Conservation (phyloP, 2,888 invertebrate species). For the Ochropleura plecta region DNA sequence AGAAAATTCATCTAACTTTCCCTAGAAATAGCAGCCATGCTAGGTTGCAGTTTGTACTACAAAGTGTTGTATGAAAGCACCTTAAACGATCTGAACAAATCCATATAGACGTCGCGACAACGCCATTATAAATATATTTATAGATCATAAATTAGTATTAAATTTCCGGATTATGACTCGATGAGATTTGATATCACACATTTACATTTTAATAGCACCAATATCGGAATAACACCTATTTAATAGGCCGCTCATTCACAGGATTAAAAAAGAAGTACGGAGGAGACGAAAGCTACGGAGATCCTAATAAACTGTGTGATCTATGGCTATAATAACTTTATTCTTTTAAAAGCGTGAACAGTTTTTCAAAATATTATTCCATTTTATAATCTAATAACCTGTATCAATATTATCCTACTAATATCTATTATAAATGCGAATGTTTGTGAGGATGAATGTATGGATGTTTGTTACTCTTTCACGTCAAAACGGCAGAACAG, state of each 20-base stretch:
- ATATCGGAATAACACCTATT: constrained; percentile 75
- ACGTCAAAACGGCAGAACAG: no score
- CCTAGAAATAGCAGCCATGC: not conserved
- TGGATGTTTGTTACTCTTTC: no score
- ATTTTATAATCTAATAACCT: constrained; percentile 31
- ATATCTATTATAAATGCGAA: no score
- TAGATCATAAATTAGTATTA: constrained; percentile 79
- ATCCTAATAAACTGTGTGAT: constrained; percentile 60
- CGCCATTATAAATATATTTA: constrained; percentile 77
- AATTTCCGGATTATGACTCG: constrained; percentile 78
- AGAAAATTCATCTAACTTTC: not conserved
- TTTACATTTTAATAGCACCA: constrained; percentile 82
- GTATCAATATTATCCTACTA: constrained; percentile 6
- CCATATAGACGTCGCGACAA: constrained; percentile 72
- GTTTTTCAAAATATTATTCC: constrained; percentile 8
- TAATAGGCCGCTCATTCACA: constrained; percentile 64
- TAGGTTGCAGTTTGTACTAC: not conserved
- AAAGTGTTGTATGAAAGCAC: constrained; percentile 39
- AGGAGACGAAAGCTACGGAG: constrained; percentile 37
- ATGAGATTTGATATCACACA: constrained; percentile 79
- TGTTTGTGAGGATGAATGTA: no score
- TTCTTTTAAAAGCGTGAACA: constrained; percentile 33
- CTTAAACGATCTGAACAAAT: constrained; percentile 60
- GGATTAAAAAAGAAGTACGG: constrained; percentile 63
- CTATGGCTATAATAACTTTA: constrained; percentile 44